A percentile compares a stretch with the other conserved stretches of the same genome.
These are phyloP conservation scores for Karalla daura DNA, from an alignment of 2,797 vertebrate genomes.

Conservation along the genomic window DNA sequence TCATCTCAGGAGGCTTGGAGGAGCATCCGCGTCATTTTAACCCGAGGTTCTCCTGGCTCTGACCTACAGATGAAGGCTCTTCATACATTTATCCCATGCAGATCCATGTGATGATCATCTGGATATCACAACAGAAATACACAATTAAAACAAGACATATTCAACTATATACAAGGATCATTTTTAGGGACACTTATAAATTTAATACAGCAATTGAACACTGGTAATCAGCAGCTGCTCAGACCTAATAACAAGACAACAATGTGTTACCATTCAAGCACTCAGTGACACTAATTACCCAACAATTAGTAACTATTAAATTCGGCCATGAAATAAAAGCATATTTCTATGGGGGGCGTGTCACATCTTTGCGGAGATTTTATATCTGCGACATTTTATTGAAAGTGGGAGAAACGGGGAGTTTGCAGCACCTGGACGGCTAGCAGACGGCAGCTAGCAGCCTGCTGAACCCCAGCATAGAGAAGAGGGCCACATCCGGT, in stretches of 20 bases:
- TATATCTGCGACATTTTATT: not conserved
- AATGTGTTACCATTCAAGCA: slow-evolving; percentile 4
- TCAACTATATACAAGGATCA: not conserved
- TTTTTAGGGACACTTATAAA: not conserved
- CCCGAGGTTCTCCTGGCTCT: slow-evolving; percentile 22
- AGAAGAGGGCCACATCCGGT: slow-evolving; percentile 36
- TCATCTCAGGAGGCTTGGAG: not conserved
- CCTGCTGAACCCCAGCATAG: slow-evolving; percentile 47
- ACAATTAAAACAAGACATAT: slow-evolving; percentile 5
- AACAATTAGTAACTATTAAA: not conserved
- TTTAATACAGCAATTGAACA: not conserved
- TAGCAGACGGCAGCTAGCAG: slow-evolving; percentile 43
- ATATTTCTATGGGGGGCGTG: not conserved
- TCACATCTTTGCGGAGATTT: not conserved
- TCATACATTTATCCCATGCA: slow-evolving; percentile 17
- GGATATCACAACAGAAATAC: slow-evolving; percentile 20
- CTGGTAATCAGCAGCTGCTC: not conserved
- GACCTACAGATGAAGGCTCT: slow-evolving; percentile 1
- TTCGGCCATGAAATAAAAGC: not conserved
- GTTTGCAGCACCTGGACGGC: slow-evolving; percentile 39
- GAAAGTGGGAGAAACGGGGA: not conserved
- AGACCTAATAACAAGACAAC: not conserved
- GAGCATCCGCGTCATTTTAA: slow-evolving; percentile 18
- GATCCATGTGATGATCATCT: slow-evolving; percentile 57
- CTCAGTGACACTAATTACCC: slow-evolving; percentile 1